Base-by-base conservation (phyloP, 2,797 vertebrate genomes). In the Pelobates cultripes region DNA sequence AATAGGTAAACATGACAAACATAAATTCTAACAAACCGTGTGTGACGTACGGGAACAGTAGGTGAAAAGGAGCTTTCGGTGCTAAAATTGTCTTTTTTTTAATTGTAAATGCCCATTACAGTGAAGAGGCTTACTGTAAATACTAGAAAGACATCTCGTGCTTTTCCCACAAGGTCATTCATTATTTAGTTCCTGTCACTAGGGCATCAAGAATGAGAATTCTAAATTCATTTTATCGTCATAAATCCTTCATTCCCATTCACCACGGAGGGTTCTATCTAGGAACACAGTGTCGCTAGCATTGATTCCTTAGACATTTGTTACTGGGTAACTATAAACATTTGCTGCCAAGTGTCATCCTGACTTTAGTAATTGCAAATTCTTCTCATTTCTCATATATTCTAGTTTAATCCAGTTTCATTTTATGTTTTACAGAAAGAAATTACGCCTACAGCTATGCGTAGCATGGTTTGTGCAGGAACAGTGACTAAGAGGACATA, bases 401-500 rank as follows among this genome's bases (percentile, higher is more conserved):
- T 63, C 73, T 63, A 68, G 73, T 64, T 41, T 17, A n/a, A 43
- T 42, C 43, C 9, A 68, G 66, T 61, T 51, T 69, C 3, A n/a
- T 75, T 75, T 80, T 60, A 45, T 69, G 40, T 40, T 44, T 69
- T 44, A 17, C 13, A 8, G 17, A 6, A 42, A 7, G 7, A n/a
- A 15, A 53, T 40, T 80, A 15, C 28, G n/a, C 51, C 53, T 51
- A 42, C 14, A 10, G 45, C 68, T n/a, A 45, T 40, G 41, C 44
- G 28, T 28, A 28, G 28, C 28, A 28, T 28, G 28, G 13, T 44
- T 1, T 9, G 4, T 74, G 63, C 6, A 64, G 44, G 69, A 28
- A 73, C 9, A 17, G 60, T 75, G 79, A 76, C 43, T 61, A 75
- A 80, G 71, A 70, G 79, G 55, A 81, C 63, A 64, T 43, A 72